Base-by-base conservation (phyloP, 2,888 invertebrate genomes). In the Beris morrisii region DNA sequence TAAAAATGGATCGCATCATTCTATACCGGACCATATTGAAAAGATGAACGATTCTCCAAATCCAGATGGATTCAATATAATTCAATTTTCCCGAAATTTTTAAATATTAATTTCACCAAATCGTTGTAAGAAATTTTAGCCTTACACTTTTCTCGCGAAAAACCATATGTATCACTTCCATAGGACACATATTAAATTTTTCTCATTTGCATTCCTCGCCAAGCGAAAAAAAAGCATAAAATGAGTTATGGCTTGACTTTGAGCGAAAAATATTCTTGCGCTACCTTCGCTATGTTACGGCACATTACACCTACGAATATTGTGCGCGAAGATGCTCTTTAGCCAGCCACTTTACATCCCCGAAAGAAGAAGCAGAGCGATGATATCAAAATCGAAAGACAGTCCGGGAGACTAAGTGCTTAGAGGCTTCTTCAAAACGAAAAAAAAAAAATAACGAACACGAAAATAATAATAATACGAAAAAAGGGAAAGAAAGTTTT, bases 221-320 rank as follows among this genome's bases (percentile, higher is more conserved):
- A 43, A 52, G 53, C 13, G 2, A 48, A 22, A 22, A 22, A 22
- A 22, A 65, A 57, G 53, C 43, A 58, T 45, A 58, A 66, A 66
- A 66, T 66, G 66, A 66, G 45, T 66, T 66, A 66, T 66, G 48
- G 58, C 66, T 52, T 38, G 57, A 65, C 57, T 65, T 65, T 43
- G 58, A 66, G 53, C 15, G 38, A 57, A 59, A 45, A 53, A 12
- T 46, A 54, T 58, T 48, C 48, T 46, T 32, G n/a, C 46, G 31
- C 59, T 59, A 12, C 28, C 28, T 44, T 43, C 4, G 12, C 64
- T 44, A 54, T 54, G 11, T 13, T 48, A 48, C 31, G 13, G 15
- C 45, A 50, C 9, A 44, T 12, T 22, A 48, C 22, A 48, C 48
- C 15, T 15, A 15, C 15, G 12, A n/a, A 45, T 45, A 45, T n/a